Evolutionary conservation across 2,888 invertebrate genomes (phyloP).

Genomic region (Caenorhabditis sp.): DNA sequence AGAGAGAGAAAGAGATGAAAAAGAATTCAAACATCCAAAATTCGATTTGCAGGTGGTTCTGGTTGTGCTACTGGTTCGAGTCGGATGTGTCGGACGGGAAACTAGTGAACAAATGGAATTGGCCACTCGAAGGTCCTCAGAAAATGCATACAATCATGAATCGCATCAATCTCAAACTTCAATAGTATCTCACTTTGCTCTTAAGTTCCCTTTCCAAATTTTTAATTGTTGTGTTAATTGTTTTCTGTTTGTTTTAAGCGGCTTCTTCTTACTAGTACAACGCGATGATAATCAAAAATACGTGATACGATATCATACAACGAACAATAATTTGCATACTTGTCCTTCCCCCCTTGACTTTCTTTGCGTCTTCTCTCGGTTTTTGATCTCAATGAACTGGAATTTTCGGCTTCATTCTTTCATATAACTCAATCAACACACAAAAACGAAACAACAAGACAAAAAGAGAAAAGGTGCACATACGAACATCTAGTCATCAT

Average conservation of each 20-base stretch:
- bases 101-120: constrained; percentile 79
- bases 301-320: constrained; percentile 21
- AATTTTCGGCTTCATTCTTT: constrained; percentile 4
- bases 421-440: not conserved
- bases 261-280: constrained; percentile 24
- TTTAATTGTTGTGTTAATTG: not conserved
- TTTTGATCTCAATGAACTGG: constrained; percentile 28
- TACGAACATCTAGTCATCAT: not conserved
- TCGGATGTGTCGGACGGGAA: constrained; percentile 79
- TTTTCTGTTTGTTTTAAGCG: constrained; percentile 10
- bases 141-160: constrained; percentile 70
- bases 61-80: constrained; percentile 82
- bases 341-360: constrained; percentile 5
- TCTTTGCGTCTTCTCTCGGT: not conserved
- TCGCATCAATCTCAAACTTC: constrained; percentile 67
- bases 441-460: not conserved
- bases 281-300: constrained; percentile 5
- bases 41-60: constrained; percentile 79
- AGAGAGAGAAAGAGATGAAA: not conserved
- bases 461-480: not conserved
- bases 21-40: not conserved
- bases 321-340: constrained; percentile 3
- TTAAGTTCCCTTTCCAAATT: constrained; percentile 4
- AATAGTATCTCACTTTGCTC: constrained; percentile 34
- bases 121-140: constrained; percentile 74